Conservation (phyloP, 2,113 vertebrate species). For the Anguilla japonica region DNA sequence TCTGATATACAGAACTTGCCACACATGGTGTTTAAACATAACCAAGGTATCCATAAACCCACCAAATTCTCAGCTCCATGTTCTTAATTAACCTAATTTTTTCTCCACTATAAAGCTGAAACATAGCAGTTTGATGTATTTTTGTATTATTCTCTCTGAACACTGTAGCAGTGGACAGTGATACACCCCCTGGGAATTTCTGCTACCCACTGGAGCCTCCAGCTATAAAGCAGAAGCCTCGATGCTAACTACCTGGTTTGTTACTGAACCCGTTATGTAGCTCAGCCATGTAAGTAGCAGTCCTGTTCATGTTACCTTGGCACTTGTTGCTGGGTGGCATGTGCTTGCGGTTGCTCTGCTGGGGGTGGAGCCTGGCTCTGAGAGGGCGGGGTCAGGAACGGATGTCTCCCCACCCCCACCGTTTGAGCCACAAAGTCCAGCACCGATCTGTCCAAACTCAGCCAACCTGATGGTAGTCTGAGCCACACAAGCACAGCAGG, state of each 20-base stretch:
- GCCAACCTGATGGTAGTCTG: constrained; percentile 87
- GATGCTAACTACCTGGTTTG: neutral
- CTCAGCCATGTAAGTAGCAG: neutral
- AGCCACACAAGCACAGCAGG: neutral
- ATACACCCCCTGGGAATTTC: too few species aligned
- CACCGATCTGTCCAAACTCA: constrained; percentile 81
- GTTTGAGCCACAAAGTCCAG: constrained; percentile 83
- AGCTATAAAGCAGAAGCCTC: too few species aligned
- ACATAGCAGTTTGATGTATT: too few species aligned
- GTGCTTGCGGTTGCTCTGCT: constrained; percentile 20
- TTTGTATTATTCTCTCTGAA: too few species aligned
- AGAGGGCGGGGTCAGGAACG: constrained; percentile 53
- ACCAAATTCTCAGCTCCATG: too few species aligned
- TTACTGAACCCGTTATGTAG: neutral
- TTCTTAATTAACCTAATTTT: too few species aligned
- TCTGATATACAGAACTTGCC: neutral
- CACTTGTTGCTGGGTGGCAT: constrained; percentile 30
- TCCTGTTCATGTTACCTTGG: constrained; percentile 46
- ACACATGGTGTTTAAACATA: neutral
- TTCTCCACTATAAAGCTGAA: too few species aligned
- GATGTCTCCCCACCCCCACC: constrained; percentile 71
- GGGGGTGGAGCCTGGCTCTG: constrained; percentile 24
- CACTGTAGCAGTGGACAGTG: too few species aligned
- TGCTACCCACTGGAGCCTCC: too few species aligned
- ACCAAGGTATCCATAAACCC: too few species aligned